Evolutionary conservation across 2,888 invertebrate genomes (phyloP).

Genomic region (Cordylochernes scorpioides): DNA sequence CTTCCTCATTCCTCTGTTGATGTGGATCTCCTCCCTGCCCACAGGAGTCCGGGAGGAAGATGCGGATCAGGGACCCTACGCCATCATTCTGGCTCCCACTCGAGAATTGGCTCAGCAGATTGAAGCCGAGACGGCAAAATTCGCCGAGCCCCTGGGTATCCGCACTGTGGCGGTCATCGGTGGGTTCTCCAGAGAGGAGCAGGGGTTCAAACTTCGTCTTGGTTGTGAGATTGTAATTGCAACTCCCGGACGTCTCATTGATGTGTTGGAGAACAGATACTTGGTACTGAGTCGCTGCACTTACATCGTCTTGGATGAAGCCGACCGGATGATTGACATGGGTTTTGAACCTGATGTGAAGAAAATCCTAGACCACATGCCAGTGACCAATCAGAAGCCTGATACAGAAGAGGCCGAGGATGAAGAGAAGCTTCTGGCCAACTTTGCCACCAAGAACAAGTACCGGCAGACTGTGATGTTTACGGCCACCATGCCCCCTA

Average conservation of each 20-base stretch:
- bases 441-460: conserved; percentile 84
- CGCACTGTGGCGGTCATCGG: conserved; percentile 94
- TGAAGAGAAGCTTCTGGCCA: conserved; percentile 57
- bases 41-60: conserved; percentile 33
- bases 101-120: conserved; percentile 97
- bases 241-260: conserved; percentile 94
- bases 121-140: conserved; percentile 92
- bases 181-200: conserved; percentile 63
- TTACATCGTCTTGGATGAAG: conserved; percentile 49
- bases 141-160: conserved; percentile 72
- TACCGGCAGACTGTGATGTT: conserved; percentile 99
- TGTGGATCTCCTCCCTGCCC: conserved; percentile 92
- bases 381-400: conserved; percentile 88
- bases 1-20: conserved; percentile 79
- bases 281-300: conserved; percentile 89
- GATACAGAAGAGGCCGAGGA: conserved; percentile 96
- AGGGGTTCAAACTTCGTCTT: conserved; percentile 78
- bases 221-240: conserved; percentile 99
- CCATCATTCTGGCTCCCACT: conserved; percentile 95
- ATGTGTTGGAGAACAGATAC: conserved; percentile 91
- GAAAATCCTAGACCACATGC: conserved; percentile 89
- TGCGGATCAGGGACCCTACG: conserved; percentile 59
- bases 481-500: conserved; percentile 97
- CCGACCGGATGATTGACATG: conserved; percentile 99
- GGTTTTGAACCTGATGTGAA: conserved; percentile 92